Conservation (phyloP, 2,888 invertebrate species). For the Fabriciana adippe region DNA sequence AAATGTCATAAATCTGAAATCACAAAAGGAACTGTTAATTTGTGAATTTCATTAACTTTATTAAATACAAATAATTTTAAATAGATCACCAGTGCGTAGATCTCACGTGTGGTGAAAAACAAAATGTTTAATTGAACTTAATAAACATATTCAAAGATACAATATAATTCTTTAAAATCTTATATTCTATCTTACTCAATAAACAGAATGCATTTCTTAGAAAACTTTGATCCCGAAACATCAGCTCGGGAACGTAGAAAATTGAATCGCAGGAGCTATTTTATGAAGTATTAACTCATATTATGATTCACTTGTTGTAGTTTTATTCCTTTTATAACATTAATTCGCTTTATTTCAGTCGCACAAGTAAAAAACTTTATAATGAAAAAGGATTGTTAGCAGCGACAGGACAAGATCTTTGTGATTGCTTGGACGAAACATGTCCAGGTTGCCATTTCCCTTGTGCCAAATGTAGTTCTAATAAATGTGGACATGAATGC, state of each 20-base stretch:
- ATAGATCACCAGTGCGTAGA: no score
- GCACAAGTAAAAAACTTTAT: conserved; percentile 83
- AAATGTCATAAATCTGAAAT: no score
- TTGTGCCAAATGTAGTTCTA: conserved; percentile 87
- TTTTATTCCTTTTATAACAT: not conserved
- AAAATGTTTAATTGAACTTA: no score
- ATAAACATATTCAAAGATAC: no score
- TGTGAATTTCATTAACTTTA: no score
- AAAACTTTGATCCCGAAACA: conserved; percentile 90
- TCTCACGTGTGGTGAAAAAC: no score
- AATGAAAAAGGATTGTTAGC: conserved; percentile 87
- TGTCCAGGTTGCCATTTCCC: conserved; percentile 94
- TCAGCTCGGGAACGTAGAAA: conserved; percentile 90
- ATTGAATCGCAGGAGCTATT: conserved; percentile 84
- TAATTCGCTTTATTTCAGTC: conserved; percentile 54
- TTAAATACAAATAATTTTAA: no score
- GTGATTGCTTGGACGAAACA: conserved; percentile 90
- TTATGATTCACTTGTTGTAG: not conserved
- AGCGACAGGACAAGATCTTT: conserved; percentile 86
- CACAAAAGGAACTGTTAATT: no score
- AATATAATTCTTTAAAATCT: no score
- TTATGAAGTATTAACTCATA: conserved; percentile 57
- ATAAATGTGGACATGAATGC: conserved; percentile 91
- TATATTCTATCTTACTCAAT: no score
- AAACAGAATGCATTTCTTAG: conserved; percentile 61